Percentiles rank a stretch among this genome's conserved stretches.
Conservation (phyloP, 1,140 invertebrate genomes). For the Zaprionus taronus region DNA sequence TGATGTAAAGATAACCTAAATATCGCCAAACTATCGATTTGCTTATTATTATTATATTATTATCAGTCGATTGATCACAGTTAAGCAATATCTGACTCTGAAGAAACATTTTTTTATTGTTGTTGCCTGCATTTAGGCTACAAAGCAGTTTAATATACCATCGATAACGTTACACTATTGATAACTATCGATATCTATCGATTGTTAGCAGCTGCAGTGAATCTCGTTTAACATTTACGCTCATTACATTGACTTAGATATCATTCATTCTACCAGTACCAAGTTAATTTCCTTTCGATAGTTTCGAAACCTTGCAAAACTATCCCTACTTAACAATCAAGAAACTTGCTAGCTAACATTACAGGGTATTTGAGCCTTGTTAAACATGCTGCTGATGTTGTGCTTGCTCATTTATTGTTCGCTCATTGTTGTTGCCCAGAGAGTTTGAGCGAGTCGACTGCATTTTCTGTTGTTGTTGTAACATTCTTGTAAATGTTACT, state of each 20-base stretch:
- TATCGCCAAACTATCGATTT: too few species aligned
- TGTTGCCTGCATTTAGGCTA: too few species aligned
- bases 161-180: too few species aligned
- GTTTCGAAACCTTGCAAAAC: neutral
- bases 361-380: neutral
- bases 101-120: too few species aligned
- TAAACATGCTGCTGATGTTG: neutral
- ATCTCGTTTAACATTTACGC: too few species aligned
- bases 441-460: neutral
- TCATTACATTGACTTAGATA: too few species aligned
- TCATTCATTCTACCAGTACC: too few species aligned
- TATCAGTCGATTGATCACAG: neutral
- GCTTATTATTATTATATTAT: too few species aligned
- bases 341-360: neutral
- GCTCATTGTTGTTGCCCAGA: constrained; percentile 1
- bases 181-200: too few species aligned
- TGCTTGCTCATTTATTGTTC: constrained; percentile 4
- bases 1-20: too few species aligned
- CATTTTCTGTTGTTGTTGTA: neutral
- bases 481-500: constrained; percentile 13
- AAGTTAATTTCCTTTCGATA: neutral
- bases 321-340: neutral
- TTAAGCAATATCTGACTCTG: neutral
- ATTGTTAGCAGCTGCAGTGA: too few species aligned
- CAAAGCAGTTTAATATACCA: too few species aligned